A percentile compares a stretch with the other conserved stretches of the same genome.
Conservation (phyloP, 2,797 vertebrate species). For the Halcyon badia region DNA sequence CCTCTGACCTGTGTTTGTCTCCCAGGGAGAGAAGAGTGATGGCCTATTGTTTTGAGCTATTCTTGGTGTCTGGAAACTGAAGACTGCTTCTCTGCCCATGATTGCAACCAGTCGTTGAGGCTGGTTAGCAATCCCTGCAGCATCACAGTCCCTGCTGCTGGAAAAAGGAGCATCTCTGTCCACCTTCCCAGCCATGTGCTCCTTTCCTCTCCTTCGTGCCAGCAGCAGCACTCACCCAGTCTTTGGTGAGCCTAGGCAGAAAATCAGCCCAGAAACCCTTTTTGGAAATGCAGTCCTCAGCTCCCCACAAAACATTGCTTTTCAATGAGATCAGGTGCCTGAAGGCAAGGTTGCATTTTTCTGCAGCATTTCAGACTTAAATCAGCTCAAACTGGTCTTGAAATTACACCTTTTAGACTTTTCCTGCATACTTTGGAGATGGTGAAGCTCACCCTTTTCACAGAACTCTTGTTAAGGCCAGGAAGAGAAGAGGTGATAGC, state of each 20-base stretch:
- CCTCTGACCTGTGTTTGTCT: not conserved
- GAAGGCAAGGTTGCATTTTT: not conserved
- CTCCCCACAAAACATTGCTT: not conserved
- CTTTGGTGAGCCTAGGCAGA: not conserved
- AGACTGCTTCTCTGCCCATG: not conserved
- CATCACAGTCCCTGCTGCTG: not conserved
- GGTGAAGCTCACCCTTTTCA: not conserved
- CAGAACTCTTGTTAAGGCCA: not conserved
- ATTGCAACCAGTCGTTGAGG: not conserved
- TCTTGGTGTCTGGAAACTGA: not conserved
- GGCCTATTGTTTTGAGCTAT: not conserved
- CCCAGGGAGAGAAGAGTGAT: not conserved
- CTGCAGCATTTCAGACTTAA: not conserved
- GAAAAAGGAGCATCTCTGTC: constrained; percentile 1
- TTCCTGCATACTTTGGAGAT: not conserved
- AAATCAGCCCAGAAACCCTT: constrained; percentile 10
- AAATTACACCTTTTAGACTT: not conserved
- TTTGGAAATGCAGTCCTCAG: not conserved
- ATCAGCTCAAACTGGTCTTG: not conserved
- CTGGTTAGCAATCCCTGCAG: not conserved
- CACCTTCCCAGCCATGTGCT: not conserved
- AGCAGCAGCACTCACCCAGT: not conserved
- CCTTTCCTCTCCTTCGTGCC: not conserved
- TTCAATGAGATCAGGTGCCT: constrained; percentile 24
- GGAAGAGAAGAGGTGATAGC: not conserved